phyloP scores from a whole-genome alignment of 2,113 vertebrate genomes.

The Daubentonia madagascariensis region DNA sequence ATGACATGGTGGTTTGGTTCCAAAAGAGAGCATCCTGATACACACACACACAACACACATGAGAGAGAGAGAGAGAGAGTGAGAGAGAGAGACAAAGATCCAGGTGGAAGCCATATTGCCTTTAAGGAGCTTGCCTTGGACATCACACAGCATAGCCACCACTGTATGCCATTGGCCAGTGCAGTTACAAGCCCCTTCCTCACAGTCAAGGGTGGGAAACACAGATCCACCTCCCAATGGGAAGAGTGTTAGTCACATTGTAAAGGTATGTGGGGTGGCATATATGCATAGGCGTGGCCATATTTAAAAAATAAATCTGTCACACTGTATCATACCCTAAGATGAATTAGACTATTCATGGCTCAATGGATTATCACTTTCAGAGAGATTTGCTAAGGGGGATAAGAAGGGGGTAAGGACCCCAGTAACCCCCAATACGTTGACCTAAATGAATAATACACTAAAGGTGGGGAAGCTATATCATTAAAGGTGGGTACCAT shows the following conservation, averaged over 20 bases:
- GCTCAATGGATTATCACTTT: neutral
- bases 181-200: neutral
- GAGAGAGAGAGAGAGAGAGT: neutral
- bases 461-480: neutral
- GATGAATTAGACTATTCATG: neutral
- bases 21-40: neutral
- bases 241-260: neutral
- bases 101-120: neutral
- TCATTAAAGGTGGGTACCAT: neutral
- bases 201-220: neutral
- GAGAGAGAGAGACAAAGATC: neutral
- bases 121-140: neutral
- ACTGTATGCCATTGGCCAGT: neutral
- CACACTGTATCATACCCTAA: neutral
- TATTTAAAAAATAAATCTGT: conserved; percentile 26
- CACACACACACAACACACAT: too few relatives aligned
- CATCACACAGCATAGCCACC: neutral
- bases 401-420: neutral
- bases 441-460: neutral
- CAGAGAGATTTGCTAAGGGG: neutral
- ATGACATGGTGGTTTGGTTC: conserved; percentile 8
- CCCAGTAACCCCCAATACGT: neutral
- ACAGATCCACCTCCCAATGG: neutral
- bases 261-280: neutral
- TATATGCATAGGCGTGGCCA: neutral